Evolutionary conservation across 2,888 invertebrate species (phyloP).

Genomic region (Drosophila fulvimacula): DNA sequence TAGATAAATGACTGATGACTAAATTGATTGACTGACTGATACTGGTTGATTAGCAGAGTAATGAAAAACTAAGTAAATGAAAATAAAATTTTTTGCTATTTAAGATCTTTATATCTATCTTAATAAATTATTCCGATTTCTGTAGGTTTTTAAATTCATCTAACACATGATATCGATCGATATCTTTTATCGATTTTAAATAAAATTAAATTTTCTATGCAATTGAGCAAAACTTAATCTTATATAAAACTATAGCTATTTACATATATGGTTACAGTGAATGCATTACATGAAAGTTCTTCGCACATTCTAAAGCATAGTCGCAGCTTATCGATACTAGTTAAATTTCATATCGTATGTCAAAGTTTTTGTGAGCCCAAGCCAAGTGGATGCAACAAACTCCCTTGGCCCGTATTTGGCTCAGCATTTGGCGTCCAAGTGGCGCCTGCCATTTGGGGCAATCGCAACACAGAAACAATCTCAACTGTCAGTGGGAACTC

Average conservation of each 20-base stretch:
- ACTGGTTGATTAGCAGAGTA: too few relatives aligned
- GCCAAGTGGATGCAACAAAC: constrained; percentile 15
- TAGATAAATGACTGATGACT: too few relatives aligned
- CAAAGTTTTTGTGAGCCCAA: constrained; percentile 10
- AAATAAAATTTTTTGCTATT: too few relatives aligned
- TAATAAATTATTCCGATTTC: too few relatives aligned
- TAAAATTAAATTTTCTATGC: too few relatives aligned
- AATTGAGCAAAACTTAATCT: background rate
- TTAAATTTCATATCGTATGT: constrained; percentile 16
- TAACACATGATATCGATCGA: too few relatives aligned
- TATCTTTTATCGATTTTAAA: too few relatives aligned
- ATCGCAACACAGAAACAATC: constrained; percentile 49
- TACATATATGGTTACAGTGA: background rate
- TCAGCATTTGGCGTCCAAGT: constrained; percentile 43
- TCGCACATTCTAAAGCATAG: background rate
- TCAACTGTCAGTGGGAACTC: constrained; percentile 53
- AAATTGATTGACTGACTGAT: too few relatives aligned
- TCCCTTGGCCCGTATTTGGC: constrained; percentile 32
- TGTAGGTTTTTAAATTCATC: too few relatives aligned
- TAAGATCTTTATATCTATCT: too few relatives aligned
- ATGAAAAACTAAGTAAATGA: too few relatives aligned
- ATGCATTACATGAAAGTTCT: background rate
- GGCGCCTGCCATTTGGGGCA: constrained; percentile 45
- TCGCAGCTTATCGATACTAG: constrained; percentile 20
- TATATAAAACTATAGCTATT: background rate